phyloP scores from a whole-genome alignment of 1,140 invertebrate genomes.

The Drosophila truncata region DNA sequence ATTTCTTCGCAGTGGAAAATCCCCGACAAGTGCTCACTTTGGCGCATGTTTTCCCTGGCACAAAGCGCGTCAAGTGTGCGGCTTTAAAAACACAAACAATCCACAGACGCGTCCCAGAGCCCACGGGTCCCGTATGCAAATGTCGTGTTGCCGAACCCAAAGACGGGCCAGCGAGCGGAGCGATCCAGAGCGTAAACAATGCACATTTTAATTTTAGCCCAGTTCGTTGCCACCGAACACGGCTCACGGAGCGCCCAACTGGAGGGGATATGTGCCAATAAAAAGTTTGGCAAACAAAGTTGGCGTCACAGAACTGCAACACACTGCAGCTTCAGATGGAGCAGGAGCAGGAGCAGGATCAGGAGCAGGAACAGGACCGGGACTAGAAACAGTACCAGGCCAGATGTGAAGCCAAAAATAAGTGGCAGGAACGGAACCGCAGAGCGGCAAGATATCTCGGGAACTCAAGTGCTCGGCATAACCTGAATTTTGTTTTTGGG shows the following conservation, averaged over 20 bases:
- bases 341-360: neutral
- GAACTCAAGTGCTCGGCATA: conserved; percentile 50
- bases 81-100: conserved; percentile 56
- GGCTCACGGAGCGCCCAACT: conserved; percentile 28
- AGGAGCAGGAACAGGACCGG: neutral
- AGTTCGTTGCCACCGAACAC: conserved; percentile 74
- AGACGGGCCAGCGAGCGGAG: conserved; percentile 19
- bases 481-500: conserved; percentile 47
- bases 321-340: conserved; percentile 55
- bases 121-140: conserved; percentile 57
- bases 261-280: conserved; percentile 79
- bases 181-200: conserved; percentile 60
- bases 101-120: conserved; percentile 12
- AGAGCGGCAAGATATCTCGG: conserved; percentile 14
- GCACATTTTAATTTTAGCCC: conserved; percentile 78
- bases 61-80: conserved; percentile 56
- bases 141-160: conserved; percentile 52
- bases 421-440: conserved; percentile 38
- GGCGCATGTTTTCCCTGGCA: conserved; percentile 39
- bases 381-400: conserved; percentile 16
- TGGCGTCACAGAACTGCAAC: conserved; percentile 81
- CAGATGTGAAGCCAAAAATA: conserved; percentile 59
- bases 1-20: conserved; percentile 2
- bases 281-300: conserved; percentile 84
- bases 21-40: conserved; percentile 27